Evolutionary conservation across 2,797 vertebrate species (phyloP).

Genomic region (Toxotes lorentzi): DNA sequence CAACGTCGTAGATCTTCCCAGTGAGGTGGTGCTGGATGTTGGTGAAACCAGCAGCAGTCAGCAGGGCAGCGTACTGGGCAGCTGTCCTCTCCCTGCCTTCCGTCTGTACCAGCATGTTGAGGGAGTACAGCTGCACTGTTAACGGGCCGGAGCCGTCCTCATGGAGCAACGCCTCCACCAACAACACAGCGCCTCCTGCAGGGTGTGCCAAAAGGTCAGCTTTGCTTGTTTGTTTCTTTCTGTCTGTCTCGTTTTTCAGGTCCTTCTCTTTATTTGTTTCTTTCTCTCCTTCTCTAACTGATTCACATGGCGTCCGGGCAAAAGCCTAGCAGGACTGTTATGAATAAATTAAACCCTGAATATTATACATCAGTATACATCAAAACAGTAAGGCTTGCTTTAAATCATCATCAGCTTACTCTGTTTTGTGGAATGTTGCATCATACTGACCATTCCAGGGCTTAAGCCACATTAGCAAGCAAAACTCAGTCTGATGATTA

Average conservation of each 20-base stretch:
- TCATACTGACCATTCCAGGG: neutral
- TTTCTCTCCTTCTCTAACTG: neutral
- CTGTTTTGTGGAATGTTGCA: neutral
- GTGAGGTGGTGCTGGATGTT: slow-evolving; percentile 81
- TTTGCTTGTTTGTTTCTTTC: neutral
- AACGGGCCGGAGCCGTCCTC: slow-evolving; percentile 85
- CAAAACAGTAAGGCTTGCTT: neutral
- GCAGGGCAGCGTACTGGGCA: slow-evolving; percentile 82
- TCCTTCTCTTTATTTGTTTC: neutral
- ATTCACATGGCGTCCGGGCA: neutral
- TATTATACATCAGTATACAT: neutral
- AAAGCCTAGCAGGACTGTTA: neutral
- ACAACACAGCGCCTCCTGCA: slow-evolving; percentile 81
- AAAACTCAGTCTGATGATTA: neutral
- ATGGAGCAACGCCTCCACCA: slow-evolving; percentile 82
- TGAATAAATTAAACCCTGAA: too few relatives aligned
- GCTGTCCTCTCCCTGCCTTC: slow-evolving; percentile 89
- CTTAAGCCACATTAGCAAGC: neutral
- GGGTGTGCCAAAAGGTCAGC: slow-evolving; percentile 9
- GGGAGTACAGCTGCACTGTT: slow-evolving; percentile 88
- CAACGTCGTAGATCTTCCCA: slow-evolving; percentile 88
- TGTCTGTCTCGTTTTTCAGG: too few relatives aligned
- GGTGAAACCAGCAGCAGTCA: slow-evolving; percentile 85
- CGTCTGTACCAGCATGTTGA: slow-evolving; percentile 93
- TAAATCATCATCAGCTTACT: neutral